Evolutionary conservation across 2,797 vertebrate species (phyloP), one percentile per base, ranked within the genome.

Genomic region (Urosaurus nigricauda): DNA sequence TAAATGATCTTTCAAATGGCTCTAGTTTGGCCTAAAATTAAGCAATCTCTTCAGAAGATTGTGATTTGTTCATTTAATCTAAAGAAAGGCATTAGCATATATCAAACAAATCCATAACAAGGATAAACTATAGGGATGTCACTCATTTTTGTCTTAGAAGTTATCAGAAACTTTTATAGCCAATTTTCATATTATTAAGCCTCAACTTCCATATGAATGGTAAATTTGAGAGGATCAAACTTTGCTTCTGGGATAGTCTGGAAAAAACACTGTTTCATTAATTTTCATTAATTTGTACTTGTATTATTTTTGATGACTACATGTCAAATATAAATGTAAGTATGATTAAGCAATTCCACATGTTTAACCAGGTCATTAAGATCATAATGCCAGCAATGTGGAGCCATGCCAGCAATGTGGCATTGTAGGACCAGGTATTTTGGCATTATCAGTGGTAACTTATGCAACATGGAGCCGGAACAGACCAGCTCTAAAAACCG

Each of bases 191-290:
- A 87, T 88, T 93, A 94, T 89, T 79, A 19, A 87, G 84, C n/a
- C 71, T 93, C 92, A 79, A 92, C 51, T 88, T 88, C 82, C 90
- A 78, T 85, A 70, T 93, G 92, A 94, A 73, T 90, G 32, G 74
- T 88, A 91, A 96, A 93, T 93, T 94, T 92, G 94, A 88, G 91
- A 83, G 87, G 87, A 94, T 91, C 47, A 37, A 73, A 29, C 0
- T 92, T 91, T 79, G 56, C 77, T 90, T 83, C 88, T 74, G 65
- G n/a, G 58, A 93, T 26, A 73, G 89, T 91, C 65, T 26, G 0
- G 68, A 92, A 83, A 19, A 84, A 63, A 60, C 37, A 65, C 74
- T 43, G 51, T 32, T 75, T 63, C 24, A 68, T 79, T 85, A 65
- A 75, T 63, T 32, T 75, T 63, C 24, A 68, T 79, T 85, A 65